These are phyloP conservation scores for Pseudanteris insignis DNA, from an alignment of 2,888 invertebrate genomes.

Conservation along the genomic window DNA sequence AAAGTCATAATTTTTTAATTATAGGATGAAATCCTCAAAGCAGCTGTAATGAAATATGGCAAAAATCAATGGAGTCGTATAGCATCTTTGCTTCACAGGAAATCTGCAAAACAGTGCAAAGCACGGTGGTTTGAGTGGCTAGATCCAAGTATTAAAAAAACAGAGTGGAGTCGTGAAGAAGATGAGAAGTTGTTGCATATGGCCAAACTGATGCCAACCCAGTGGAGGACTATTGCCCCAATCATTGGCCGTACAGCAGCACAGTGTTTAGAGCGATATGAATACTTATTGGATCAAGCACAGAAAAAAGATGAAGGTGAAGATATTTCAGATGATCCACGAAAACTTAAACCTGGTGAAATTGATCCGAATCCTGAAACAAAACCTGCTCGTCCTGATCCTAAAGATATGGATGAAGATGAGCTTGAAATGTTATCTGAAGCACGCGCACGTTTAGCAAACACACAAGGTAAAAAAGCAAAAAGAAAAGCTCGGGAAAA, in stretches of 20 bases:
- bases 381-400: constrained; percentile 98
- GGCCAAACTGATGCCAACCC: constrained; percentile 99
- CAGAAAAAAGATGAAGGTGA: constrained; percentile 96
- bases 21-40: constrained; percentile 99
- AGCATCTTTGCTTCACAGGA: constrained; percentile 95
- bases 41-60: constrained; percentile 99
- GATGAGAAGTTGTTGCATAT: constrained; percentile 97
- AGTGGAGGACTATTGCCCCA: constrained; percentile 99
- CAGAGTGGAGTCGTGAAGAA: constrained; percentile 99
- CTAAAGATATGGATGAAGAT: constrained; percentile 99
- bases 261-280: constrained; percentile 97
- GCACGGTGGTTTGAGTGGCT: constrained; percentile 99
- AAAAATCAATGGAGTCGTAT: constrained; percentile 99
- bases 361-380: constrained; percentile 99
- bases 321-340: constrained; percentile 90
- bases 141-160: constrained; percentile 99
- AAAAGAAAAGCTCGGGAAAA: constrained; percentile 96
- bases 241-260: constrained; percentile 99
- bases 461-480: constrained; percentile 96
- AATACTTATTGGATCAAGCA: constrained; percentile 96
- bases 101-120: constrained; percentile 99
- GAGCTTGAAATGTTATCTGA: constrained; percentile 99
- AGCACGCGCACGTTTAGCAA: constrained; percentile 96
- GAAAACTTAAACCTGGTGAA: constrained; percentile 98
- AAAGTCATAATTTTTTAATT: neutral